Percentiles rank a stretch among this genome's conserved stretches.
These are phyloP conservation scores for Hermodice carunculata DNA, from an alignment of 2,888 invertebrate genomes.

Conservation along the genomic window DNA sequence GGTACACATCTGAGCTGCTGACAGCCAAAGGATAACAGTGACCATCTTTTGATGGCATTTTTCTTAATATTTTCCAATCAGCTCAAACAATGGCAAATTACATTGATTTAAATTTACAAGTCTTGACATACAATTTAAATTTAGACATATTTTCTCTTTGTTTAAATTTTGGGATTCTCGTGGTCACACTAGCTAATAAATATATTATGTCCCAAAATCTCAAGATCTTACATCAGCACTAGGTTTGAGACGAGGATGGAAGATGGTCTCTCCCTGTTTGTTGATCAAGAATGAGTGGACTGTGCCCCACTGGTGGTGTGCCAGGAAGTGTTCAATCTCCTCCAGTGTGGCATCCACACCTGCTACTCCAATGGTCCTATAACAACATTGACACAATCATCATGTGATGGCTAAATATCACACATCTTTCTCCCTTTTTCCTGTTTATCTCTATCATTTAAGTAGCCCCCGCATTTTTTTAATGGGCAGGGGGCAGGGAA, in stretches of 20 bases:
- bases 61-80: too few species aligned
- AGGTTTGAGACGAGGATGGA: conserved; percentile 69
- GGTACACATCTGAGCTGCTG: too few species aligned
- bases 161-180: background rate
- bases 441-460: too few species aligned
- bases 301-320: conserved; percentile 69
- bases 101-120: too few species aligned
- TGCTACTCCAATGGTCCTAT: conserved; percentile 69
- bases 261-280: conserved; percentile 69
- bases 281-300: conserved; percentile 70
- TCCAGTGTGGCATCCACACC: conserved; percentile 70
- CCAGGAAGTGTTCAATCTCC: conserved; percentile 69
- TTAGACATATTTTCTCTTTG: too few species aligned
- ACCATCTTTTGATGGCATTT: too few species aligned
- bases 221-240: conserved; percentile 63
- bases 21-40: too few species aligned
- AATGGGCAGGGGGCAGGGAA: too few species aligned
- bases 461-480: too few species aligned
- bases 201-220: background rate
- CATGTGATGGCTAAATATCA: background rate
- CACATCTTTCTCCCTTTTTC: too few species aligned
- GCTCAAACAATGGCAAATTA: too few species aligned
- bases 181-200: background rate
- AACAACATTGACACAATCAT: conserved; percentile 6
- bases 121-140: too few species aligned